Evolutionary conservation across 2,888 invertebrate genomes (phyloP), one percentile per base, ranked within the genome.

Genomic region (Hypomecis atomaria): DNA sequence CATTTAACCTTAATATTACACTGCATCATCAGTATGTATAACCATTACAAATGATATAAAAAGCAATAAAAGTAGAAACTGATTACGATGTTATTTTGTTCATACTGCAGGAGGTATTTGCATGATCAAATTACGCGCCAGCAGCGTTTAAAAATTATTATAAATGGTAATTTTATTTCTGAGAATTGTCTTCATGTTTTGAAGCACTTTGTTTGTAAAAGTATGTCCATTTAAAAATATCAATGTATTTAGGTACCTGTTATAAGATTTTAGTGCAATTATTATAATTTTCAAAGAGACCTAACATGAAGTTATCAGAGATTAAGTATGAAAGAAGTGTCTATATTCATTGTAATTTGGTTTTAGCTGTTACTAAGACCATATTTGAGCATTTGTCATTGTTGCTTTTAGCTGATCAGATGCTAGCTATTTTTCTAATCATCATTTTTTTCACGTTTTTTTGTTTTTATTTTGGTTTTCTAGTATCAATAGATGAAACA

Each of bases 41-140:
- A 13, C 13, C 23, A 38, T 9, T 13, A 38, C 7, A 49, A 36
- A 38, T 44, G 11, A 36, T 44, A 10, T 44, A 48, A 43, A 37
- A 49, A 33, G 48, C 44, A 69, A 65, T 61, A 23, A 56, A 38
- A n/a, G 33, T 62, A 56, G 43, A 62, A 62, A 64, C 37, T 66
- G 65, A 62, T 67, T 65, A 66, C 37, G 42, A 45, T n/a, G 8
- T 57, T 61, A 7, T 56, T 34, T 55, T 43, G 50, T 58, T 55
- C 61, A 58, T 48, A 34, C 63, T 57, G 68, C 70, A 62, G 52
- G 48, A 57, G 64, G 62, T 45, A 65, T 70, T 70, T 66, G 63
- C 52, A 23, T 38, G 65, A 65, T 69, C 67, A 62, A 67, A 69
- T 71, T 69, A 23, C 64, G 52, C 57, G 57, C 69, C 59, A 67